Evolutionary conservation across 2,113 vertebrate species (phyloP).

Genomic region (Thunnus thynnus): DNA sequence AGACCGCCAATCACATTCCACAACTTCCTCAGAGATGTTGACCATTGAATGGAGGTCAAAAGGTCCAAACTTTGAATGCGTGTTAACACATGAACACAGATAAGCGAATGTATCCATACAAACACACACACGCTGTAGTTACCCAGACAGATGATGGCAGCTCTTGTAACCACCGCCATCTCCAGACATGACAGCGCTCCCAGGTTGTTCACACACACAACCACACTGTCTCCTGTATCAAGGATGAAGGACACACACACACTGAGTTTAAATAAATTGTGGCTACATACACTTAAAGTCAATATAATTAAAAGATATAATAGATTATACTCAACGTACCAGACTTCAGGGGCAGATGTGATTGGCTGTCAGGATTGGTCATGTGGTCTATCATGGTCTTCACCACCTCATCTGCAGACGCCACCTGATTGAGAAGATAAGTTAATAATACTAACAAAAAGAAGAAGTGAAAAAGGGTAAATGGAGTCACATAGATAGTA

Average conservation of each 20-base stretch:
- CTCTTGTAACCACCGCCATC: slow-evolving; percentile 89
- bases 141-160: slow-evolving; percentile 87
- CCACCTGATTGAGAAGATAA: slow-evolving; percentile 80
- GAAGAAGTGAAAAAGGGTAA: not conserved
- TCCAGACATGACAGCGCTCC: slow-evolving; percentile 95
- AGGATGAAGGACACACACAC: not conserved
- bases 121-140: slow-evolving; percentile 73
- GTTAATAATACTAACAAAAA: not conserved
- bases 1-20: not conserved
- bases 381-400: slow-evolving; percentile 92
- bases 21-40: not conserved
- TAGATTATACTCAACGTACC: slow-evolving; percentile 75
- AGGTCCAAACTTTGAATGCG: not conserved
- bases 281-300: not conserved
- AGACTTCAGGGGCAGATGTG: slow-evolving; percentile 84
- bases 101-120: too few species aligned
- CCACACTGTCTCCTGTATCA: slow-evolving; percentile 85
- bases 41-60: not conserved
- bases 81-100: not conserved
- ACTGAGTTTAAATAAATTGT: not conserved
- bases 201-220: slow-evolving; percentile 95
- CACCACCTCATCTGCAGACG: slow-evolving; percentile 87
- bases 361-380: slow-evolving; percentile 87
- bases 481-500: not conserved
- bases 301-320: not conserved